Percentiles rank a stretch among this genome's conserved stretches.
phyloP scores from a whole-genome alignment of 2,797 vertebrate species.

The Microhierax caerulescens region DNA sequence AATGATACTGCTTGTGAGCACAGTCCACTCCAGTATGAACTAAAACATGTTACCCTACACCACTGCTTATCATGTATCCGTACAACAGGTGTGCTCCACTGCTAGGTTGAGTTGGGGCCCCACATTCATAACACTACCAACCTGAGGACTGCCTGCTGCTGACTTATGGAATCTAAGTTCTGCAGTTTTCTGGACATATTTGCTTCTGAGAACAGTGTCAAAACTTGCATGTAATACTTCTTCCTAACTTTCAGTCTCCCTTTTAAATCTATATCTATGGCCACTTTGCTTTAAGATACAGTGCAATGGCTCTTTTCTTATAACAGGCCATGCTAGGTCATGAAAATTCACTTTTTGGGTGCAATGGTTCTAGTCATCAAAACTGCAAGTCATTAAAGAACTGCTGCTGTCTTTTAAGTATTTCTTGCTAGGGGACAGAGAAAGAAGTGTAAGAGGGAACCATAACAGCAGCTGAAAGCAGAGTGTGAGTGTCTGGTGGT shows the following conservation, averaged over 20 bases:
- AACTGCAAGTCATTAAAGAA: not conserved
- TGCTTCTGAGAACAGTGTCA: fast-evolving
- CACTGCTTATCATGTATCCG: fast-evolving
- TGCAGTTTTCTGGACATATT: not conserved
- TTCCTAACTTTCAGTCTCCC: not conserved
- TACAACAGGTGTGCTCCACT: fast-evolving
- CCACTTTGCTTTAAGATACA: not conserved
- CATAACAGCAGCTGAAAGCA: not conserved
- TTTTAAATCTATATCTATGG: fast-evolving
- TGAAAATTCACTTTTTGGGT: not conserved
- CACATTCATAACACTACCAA: fast-evolving
- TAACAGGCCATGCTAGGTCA: fast-evolving
- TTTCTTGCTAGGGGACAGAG: not conserved
- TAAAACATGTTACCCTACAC: fast-evolving
- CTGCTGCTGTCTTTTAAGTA: not conserved
- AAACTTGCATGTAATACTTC: not conserved
- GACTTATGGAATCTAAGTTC: fast-evolving
- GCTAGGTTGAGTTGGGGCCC: not conserved
- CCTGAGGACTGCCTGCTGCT: not conserved
- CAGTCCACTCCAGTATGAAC: not conserved
- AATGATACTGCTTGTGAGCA: not conserved
- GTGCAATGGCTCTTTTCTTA: no score
- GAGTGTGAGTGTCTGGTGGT: not conserved
- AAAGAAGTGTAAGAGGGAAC: not conserved
- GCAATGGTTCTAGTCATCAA: not conserved